phyloP scores from a whole-genome alignment of 2,888 invertebrate species.

The Nomada fabriciana region DNA sequence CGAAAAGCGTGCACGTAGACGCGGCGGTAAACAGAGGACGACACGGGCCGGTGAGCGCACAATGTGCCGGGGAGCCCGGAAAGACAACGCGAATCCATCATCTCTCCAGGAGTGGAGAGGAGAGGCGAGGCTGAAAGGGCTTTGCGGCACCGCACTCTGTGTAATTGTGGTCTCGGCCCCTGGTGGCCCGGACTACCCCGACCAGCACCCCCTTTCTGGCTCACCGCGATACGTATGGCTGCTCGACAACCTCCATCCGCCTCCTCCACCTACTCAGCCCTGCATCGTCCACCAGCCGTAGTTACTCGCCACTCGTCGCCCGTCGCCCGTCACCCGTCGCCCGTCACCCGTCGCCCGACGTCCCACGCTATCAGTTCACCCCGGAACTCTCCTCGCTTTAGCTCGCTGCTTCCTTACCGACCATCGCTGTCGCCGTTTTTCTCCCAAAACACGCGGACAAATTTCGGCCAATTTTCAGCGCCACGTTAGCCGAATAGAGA shows the following conservation, averaged over 20 bases:
- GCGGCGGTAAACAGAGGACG: constrained; percentile 58
- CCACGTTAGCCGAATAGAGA: too few species aligned
- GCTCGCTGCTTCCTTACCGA: too few species aligned
- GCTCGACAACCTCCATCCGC: constrained; percentile 46
- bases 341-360: background rate
- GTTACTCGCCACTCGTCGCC: background rate
- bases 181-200: constrained; percentile 74
- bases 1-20: constrained; percentile 60
- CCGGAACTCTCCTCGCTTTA: too few species aligned
- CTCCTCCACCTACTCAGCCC: constrained; percentile 39
- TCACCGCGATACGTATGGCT: constrained; percentile 56
- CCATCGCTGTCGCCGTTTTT: background rate
- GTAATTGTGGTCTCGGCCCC: constrained; percentile 76
- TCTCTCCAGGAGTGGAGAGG: constrained; percentile 64
- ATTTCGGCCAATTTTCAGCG: too few species aligned
- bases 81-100: constrained; percentile 79
- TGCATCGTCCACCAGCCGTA: constrained; percentile 11
- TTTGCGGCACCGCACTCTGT: constrained; percentile 76
- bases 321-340: background rate
- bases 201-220: constrained; percentile 59
- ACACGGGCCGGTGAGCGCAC: constrained; percentile 65
- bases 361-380: too few species aligned
- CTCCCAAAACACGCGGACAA: too few species aligned
- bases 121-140: constrained; percentile 76
- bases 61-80: constrained; percentile 72